phyloP scores from a whole-genome alignment of 2,797 vertebrate genomes.

The Ceryle rudis region DNA sequence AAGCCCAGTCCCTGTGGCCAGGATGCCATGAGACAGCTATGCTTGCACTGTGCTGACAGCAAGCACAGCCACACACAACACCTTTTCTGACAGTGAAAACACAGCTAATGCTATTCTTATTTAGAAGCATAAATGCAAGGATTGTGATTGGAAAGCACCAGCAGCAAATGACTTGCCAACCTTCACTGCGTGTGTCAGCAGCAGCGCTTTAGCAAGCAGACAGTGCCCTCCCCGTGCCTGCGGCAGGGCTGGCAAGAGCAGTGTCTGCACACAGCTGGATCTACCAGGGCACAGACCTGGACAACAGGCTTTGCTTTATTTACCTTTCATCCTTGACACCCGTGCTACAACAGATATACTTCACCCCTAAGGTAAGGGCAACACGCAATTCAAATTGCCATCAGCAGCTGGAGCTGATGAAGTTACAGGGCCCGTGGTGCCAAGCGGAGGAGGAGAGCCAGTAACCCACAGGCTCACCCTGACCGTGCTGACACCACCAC shows the following conservation, averaged over 20 bases:
- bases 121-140: background rate
- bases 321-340: background rate
- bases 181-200: rapidly evolving
- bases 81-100: background rate
- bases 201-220: background rate
- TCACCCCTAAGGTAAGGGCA: background rate
- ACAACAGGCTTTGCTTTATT: background rate
- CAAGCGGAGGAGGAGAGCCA: background rate
- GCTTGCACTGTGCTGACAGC: background rate
- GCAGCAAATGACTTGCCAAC: background rate
- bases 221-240: background rate
- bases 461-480: rapidly evolving
- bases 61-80: background rate
- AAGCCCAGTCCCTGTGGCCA: background rate
- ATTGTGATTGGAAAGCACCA: background rate
- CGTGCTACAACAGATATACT: background rate
- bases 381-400: background rate
- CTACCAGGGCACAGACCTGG: background rate
- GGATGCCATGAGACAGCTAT: background rate
- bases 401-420: background rate
- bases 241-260: background rate
- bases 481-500: rapidly evolving
- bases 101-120: background rate
- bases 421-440: no score
- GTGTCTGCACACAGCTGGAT: rapidly evolving